Base-by-base conservation (phyloP, 1,140 invertebrate species). In the Drosophila albomicans region DNA sequence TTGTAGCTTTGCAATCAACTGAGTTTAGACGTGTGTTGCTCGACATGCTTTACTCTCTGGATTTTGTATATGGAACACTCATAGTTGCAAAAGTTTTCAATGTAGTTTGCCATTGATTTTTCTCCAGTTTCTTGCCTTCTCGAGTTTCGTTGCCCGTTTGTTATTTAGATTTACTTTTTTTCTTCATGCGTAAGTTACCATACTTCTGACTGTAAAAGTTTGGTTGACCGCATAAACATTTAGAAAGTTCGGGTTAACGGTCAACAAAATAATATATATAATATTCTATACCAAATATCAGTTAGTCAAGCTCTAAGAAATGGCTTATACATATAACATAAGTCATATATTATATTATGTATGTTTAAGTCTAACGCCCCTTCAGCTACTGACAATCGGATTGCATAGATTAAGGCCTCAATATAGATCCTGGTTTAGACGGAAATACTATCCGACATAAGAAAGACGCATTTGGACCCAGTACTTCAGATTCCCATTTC, bases 161-260 rank as follows among this genome's bases (percentile, higher is more conserved):
- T 82, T 76, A 82, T 78, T 25, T 25, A 65, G 71, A 38, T 46
- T 28, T 25, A 52, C 69, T 72, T 52, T 56, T 87, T 74, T 86
- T 74, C 68, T 78, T 73, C 66, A 66, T 87, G 84, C 77, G 72
- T 88, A 73, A 68, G 82, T 87, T 87, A 82, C 79, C 82, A 87
- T 87, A 71, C 82, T 86, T 54, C 52, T 67, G 43, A 25, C 3
- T 25, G 20, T 25, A 25, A 25, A 25, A 25, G 20, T 25, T 25
- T 25, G 20, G 20, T 25, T 25, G 3, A 25, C 13, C 20, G 20
- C 49, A 3, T 49, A 32, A 32, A 32, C 32, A 32, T 32, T 32
- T 8, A 32, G 20, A 32, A 32, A 51, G 13, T 51, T 38, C 5
- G 62, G 48, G 32, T 7, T 32, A 67, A 59, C 56, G 41, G 25